These are phyloP conservation scores for Dromius quadrimaculatus DNA, from an alignment of 2,888 invertebrate genomes.

Conservation along the genomic window DNA sequence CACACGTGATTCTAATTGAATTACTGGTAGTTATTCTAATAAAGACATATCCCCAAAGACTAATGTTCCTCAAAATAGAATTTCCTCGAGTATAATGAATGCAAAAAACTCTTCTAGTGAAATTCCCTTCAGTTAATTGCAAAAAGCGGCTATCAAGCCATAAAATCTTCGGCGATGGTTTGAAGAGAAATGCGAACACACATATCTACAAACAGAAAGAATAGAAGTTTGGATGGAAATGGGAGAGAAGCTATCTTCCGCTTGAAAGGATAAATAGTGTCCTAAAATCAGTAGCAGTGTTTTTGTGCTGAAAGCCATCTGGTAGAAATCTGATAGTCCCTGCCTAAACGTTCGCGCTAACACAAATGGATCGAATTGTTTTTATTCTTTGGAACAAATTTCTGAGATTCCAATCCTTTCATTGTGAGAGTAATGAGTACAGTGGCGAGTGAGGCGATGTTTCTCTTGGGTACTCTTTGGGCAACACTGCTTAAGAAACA, in stretches of 20 bases:
- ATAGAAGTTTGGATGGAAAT: too few species aligned
- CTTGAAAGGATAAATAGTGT: background rate
- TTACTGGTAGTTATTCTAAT: constrained; percentile 1
- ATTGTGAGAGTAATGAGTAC: constrained; percentile 28
- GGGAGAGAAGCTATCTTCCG: background rate
- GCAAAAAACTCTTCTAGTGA: constrained; percentile 17
- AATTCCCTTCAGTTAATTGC: constrained; percentile 16
- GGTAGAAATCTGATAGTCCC: constrained; percentile 54
- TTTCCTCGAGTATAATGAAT: constrained; percentile 25
- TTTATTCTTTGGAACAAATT: constrained; percentile 53
- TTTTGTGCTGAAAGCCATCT: constrained; percentile 54
- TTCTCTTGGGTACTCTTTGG: too few species aligned
- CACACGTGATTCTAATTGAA: constrained; percentile 11
- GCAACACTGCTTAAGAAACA: too few species aligned
- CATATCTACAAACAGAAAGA: constrained; percentile 23
- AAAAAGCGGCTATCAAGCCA: constrained; percentile 12
- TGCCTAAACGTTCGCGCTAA: constrained; percentile 53
- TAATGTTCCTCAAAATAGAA: constrained; percentile 17
- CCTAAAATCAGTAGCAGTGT: constrained; percentile 18
- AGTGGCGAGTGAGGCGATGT: constrained; percentile 22
- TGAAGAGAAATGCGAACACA: background rate
- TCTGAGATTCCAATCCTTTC: constrained; percentile 47
- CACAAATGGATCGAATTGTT: constrained; percentile 55
- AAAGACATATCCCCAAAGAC: constrained; percentile 6
- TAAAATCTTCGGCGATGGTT: background rate